phyloP scores from a whole-genome alignment of 1,140 invertebrate species.

The Cydia pomonella region DNA sequence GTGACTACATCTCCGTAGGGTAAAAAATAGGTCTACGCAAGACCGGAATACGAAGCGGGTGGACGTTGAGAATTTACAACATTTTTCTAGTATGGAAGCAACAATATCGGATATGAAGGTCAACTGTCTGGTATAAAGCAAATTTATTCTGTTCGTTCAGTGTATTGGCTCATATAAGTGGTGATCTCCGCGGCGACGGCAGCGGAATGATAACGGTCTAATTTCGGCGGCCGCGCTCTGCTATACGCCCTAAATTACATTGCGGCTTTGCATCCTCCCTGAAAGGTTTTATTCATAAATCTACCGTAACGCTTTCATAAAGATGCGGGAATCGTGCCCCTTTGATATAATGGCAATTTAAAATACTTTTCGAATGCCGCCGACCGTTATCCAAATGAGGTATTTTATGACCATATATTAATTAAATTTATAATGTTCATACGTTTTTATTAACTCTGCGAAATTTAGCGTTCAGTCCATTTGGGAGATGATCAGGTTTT shows the following conservation, averaged over 20 bases:
- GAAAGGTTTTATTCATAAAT: conserved; percentile 80
- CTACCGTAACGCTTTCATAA: conserved; percentile 76
- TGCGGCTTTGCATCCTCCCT: conserved; percentile 67
- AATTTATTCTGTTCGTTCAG: conserved; percentile 77
- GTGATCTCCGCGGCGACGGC: conserved; percentile 74
- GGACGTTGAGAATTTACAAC: conserved; percentile 57
- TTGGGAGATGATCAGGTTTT: not conserved
- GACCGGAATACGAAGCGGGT: conserved; percentile 51
- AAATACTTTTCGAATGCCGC: conserved; percentile 44
- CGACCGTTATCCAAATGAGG: conserved; percentile 30
- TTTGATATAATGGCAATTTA: conserved; percentile 58
- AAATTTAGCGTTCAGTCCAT: not conserved
- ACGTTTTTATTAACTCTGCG: conserved; percentile 26
- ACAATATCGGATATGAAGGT: conserved; percentile 79
- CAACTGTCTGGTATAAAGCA: conserved; percentile 76
- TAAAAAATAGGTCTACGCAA: conserved; percentile 44
- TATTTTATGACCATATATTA: conserved; percentile 17
- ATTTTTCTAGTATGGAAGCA: conserved; percentile 71
- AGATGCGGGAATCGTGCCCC: conserved; percentile 68
- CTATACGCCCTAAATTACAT: conserved; percentile 76
- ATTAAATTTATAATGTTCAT: conserved; percentile 20
- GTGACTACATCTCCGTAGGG: conserved; percentile 50
- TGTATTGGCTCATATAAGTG: conserved; percentile 77
- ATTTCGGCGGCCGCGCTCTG: conserved; percentile 68
- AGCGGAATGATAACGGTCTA: conserved; percentile 78